These are phyloP conservation scores for Ormyrus rosae DNA, from an alignment of 2,888 invertebrate species.

Conservation along the genomic window DNA sequence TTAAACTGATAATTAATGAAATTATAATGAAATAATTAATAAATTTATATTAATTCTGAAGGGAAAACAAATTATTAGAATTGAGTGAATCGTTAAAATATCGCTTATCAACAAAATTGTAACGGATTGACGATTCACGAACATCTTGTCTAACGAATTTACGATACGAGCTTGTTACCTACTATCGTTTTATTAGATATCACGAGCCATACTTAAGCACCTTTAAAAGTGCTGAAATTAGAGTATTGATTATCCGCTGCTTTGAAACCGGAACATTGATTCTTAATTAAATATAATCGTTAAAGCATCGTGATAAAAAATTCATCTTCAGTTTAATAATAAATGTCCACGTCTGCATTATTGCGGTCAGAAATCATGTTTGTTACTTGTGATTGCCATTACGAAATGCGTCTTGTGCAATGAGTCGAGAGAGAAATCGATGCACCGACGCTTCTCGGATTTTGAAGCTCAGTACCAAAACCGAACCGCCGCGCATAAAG, in stretches of 20 bases:
- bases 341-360: not conserved
- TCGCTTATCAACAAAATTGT: conserved; percentile 11
- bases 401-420: conserved; percentile 18
- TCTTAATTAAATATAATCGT: no score
- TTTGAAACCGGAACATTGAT: not conserved
- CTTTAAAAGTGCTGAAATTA: conserved; percentile 7
- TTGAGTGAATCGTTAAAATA: no score
- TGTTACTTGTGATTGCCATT: not conserved
- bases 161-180: not conserved
- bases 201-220: not conserved
- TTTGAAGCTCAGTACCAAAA: not conserved
- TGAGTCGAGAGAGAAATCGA: not conserved
- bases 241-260: conserved; percentile 9
- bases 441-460: not conserved
- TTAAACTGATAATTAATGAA: conserved; percentile 2
- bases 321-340: not conserved
- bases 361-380: conserved; percentile 3
- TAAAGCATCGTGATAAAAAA: no score
- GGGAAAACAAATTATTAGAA: no score
- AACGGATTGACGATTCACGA: not conserved
- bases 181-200: not conserved
- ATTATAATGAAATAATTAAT: not conserved
- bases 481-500: not conserved
- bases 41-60: no score
- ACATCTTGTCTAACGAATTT: not conserved